Evolutionary conservation across 2,113 vertebrate species (phyloP).

Genomic region (Salvelinus alpinus): DNA sequence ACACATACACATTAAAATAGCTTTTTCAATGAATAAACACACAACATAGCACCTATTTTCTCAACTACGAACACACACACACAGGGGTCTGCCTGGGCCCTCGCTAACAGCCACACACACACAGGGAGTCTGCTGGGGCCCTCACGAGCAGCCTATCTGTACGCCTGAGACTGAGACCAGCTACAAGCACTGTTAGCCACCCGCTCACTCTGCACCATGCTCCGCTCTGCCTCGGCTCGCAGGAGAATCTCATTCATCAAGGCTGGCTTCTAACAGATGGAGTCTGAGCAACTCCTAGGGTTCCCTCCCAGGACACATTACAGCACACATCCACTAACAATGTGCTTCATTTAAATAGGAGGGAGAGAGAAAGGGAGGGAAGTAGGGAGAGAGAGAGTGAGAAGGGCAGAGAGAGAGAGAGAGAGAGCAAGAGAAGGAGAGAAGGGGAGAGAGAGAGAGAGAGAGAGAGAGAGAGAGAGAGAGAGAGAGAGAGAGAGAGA

Average conservation of each 20-base stretch:
- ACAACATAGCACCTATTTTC: no score
- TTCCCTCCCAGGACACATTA: conserved; percentile 56
- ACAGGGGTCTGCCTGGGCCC: no score
- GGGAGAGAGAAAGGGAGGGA: conserved; percentile 6
- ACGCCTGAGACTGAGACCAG: background rate
- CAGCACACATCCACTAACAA: conserved; percentile 52
- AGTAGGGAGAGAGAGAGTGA: background rate
- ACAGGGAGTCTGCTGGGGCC: background rate
- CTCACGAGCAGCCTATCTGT: background rate
- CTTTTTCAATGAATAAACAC: background rate
- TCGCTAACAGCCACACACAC: no score
- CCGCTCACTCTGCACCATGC: conserved; percentile 3
- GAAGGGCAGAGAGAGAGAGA: background rate
- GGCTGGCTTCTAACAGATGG: conserved; percentile 66
- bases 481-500: no score
- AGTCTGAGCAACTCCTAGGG: conserved; percentile 58
- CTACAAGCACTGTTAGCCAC: background rate
- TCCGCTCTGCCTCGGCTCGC: conserved; percentile 46
- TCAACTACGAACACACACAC: no score
- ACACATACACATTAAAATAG: background rate
- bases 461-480: no score
- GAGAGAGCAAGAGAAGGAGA: no score
- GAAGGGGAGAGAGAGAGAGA: no score
- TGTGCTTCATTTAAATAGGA: conserved; percentile 18
- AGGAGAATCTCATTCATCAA: conserved; percentile 65